These are phyloP conservation scores for Electrona antarctica DNA, from an alignment of 2,113 vertebrate genomes.

Conservation along the genomic window DNA sequence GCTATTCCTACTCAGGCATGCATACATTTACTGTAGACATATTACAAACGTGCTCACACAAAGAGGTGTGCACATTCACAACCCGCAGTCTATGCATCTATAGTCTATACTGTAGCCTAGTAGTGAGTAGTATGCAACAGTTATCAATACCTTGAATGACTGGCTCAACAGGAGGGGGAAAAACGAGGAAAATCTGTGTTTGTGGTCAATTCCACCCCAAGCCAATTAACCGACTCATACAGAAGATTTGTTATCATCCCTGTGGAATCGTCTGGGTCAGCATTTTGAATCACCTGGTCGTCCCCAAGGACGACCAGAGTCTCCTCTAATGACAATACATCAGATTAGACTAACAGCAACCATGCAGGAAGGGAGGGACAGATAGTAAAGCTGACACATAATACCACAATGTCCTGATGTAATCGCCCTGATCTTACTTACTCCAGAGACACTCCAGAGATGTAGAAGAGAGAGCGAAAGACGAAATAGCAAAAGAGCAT, in stretches of 20 bases:
- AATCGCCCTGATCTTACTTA: not conserved
- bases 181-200: slow-evolving; percentile 44
- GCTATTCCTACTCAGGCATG: no score
- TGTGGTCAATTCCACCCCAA: slow-evolving; percentile 41
- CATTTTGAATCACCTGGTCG: not conserved
- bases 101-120: slow-evolving; percentile 10
- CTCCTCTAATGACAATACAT: slow-evolving; percentile 9
- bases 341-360: not conserved
- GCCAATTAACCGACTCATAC: not conserved
- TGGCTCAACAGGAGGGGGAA: no score
- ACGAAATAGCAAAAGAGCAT: no score
- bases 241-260: slow-evolving; percentile 17
- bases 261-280: not conserved
- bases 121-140: slow-evolving; percentile 21
- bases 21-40: no score
- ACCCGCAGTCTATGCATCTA: not conserved
- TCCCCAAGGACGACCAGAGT: slow-evolving; percentile 9
- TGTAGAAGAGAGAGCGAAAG: no score
- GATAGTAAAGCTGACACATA: not conserved
- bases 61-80: not conserved
- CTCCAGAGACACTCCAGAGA: no score
- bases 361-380: not conserved
- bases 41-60: no score
- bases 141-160: slow-evolving; percentile 20
- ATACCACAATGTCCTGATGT: not conserved